phyloP scores from a whole-genome alignment of 2,113 vertebrate genomes.

The Aspidoscelis tigris region DNA sequence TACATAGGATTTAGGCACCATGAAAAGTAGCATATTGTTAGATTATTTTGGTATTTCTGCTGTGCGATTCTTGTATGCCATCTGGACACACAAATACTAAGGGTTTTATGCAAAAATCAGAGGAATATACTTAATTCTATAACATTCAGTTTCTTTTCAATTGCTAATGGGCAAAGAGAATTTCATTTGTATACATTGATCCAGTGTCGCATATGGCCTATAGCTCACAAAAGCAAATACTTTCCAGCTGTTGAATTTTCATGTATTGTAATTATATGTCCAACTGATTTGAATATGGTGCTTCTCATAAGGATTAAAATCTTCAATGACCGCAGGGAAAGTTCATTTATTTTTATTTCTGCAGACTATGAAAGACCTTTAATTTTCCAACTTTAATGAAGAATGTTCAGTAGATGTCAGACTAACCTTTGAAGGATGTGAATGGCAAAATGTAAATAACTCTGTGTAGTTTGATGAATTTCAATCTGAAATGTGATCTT shows the following conservation, averaged over 20 bases:
- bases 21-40: background rate
- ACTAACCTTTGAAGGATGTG: background rate
- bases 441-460: background rate
- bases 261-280: slow-evolving; percentile 18
- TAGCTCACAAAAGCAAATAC: slow-evolving; percentile 49
- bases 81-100: slow-evolving; percentile 32
- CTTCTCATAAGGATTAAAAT: slow-evolving; percentile 26
- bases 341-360: background rate
- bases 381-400: background rate
- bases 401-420: background rate
- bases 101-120: slow-evolving; percentile 41
- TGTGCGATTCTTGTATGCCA: slow-evolving; percentile 43
- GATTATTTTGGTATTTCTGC: slow-evolving; percentile 30
- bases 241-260: slow-evolving; percentile 54
- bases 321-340: background rate
- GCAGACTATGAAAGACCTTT: background rate
- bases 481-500: background rate
- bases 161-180: slow-evolving; percentile 25
- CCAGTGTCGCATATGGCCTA: slow-evolving; percentile 45
- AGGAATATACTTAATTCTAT: slow-evolving; percentile 37
- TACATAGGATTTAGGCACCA: background rate
- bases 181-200: slow-evolving; percentile 37
- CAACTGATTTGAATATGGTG: slow-evolving; percentile 27
- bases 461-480: background rate
- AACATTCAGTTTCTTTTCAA: slow-evolving; percentile 48